Evolutionary conservation across 2,888 invertebrate genomes (phyloP), one percentile per base, ranked within the genome.

Genomic region (Ochlodes sylvanus): DNA sequence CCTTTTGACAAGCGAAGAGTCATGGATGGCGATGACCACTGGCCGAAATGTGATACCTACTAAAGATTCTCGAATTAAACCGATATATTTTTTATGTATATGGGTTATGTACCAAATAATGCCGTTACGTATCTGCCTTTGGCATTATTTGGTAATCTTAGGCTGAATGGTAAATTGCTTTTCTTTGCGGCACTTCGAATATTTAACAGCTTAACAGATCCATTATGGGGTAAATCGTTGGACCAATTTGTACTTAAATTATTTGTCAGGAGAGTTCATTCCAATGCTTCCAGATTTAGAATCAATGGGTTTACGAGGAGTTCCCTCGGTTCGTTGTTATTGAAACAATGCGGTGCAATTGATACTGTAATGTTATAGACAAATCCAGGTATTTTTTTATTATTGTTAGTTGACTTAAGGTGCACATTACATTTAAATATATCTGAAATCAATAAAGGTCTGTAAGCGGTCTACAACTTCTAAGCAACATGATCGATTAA

Each of bases 241-340:
- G 73, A 86, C 81, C 84, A 83, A 90, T 92, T 90, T 88, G 89
- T 87, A 79, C 82, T 80, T 76, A 85, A 92, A 89, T 89, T 90
- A 89, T 91, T 91, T 89, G 90, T 92, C 89, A 86, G 82, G 85
- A 79, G 80, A 77, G 81, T 79, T 84, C 86, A 89, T 91, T 89
- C 87, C 84, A 83, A 85, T 85, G 89, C 86, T 87, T 88, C 90
- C 89, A 87, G 84, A 91, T 91, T 90, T 92, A 92, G 87, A 82
- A 75, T 71, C 76, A 80, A 90, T 90, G 86, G 90, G 90, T 90
- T 79, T 79, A 78, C 78, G 78, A 71, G 62, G 79, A 74, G 75
- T 72, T 78, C 79, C 77, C 76, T 72, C 44, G 55, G 72, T 76
- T 79, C 81, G 75, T 79, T 85, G 84, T 84, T 84, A 79, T 79